These are phyloP conservation scores for Sarcophaga peregrina DNA, from an alignment of 1,140 invertebrate species.

Conservation along the genomic window DNA sequence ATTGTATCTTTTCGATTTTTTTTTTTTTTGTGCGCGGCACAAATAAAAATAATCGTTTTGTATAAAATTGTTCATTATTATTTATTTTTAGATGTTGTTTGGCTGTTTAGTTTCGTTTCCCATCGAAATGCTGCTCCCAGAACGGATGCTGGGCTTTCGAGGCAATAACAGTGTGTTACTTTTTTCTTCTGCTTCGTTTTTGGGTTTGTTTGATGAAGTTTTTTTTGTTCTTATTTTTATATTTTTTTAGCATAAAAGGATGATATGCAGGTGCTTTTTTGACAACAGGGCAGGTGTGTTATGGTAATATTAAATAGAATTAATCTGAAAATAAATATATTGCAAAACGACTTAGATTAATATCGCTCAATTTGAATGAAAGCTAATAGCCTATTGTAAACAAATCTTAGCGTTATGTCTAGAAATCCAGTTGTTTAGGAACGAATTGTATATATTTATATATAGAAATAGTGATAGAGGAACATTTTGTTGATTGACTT, in stretches of 20 bases:
- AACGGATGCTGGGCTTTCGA: background rate
- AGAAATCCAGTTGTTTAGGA: too few species aligned
- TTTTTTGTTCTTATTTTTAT: background rate
- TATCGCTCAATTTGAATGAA: too few species aligned
- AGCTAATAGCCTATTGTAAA: too few species aligned
- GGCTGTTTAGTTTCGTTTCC: background rate
- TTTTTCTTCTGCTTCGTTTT: background rate
- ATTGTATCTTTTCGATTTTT: too few species aligned
- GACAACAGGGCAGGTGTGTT: constrained; percentile 13
- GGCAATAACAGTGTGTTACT: background rate
- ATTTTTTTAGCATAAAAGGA: background rate
- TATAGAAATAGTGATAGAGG: too few species aligned
- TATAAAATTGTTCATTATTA: background rate
- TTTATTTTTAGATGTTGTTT: constrained; percentile 14
- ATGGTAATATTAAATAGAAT: background rate
- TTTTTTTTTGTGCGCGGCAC: background rate
- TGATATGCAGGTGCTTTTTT: constrained; percentile 15
- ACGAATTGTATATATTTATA: too few species aligned
- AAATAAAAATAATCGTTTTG: background rate
- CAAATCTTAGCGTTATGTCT: too few species aligned
- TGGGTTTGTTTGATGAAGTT: too few species aligned
- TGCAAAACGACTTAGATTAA: background rate
- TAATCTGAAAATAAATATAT: background rate
- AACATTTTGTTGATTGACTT: too few species aligned
- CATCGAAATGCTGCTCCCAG: background rate